These are phyloP conservation scores for Phyllotreta striolata DNA, from an alignment of 2,888 invertebrate species.

Conservation along the genomic window DNA sequence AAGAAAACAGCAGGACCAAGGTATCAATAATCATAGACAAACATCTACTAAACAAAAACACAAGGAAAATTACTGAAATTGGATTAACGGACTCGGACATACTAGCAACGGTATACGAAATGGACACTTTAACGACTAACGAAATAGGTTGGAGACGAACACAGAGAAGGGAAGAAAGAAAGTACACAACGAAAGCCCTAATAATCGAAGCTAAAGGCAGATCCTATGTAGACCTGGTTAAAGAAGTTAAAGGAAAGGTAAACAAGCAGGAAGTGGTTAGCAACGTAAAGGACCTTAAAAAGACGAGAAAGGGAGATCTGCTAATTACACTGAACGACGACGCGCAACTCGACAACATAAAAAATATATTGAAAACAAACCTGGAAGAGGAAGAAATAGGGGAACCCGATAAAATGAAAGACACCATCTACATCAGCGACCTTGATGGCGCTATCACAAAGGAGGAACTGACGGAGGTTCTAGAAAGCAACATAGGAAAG, in stretches of 20 bases:
- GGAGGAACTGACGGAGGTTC: not conserved
- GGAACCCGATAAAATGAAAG: not conserved
- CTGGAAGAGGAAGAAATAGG: not conserved
- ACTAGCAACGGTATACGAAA: not conserved
- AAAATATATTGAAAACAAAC: not conserved
- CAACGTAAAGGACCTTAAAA: not conserved
- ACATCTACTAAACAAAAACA: not conserved
- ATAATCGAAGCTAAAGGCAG: not conserved
- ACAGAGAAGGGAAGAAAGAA: not conserved
- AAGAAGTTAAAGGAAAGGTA: conserved; percentile 1
- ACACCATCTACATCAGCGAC: not conserved
- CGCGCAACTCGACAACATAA: not conserved
- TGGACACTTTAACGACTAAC: not conserved
- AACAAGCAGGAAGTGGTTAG: not conserved
- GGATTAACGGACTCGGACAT: not conserved
- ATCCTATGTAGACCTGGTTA: not conserved
- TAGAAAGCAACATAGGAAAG: not conserved
- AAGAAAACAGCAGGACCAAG: not conserved
- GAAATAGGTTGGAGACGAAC: not conserved
- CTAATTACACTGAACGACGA: not conserved
- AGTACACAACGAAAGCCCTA: not conserved
- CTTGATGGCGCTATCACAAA: not conserved
- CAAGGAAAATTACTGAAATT: not conserved
- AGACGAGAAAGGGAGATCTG: not conserved
- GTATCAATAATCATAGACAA: not conserved